These are phyloP conservation scores for Chloroclystis v-ata DNA, from an alignment of 2,888 invertebrate genomes.

Conservation along the genomic window DNA sequence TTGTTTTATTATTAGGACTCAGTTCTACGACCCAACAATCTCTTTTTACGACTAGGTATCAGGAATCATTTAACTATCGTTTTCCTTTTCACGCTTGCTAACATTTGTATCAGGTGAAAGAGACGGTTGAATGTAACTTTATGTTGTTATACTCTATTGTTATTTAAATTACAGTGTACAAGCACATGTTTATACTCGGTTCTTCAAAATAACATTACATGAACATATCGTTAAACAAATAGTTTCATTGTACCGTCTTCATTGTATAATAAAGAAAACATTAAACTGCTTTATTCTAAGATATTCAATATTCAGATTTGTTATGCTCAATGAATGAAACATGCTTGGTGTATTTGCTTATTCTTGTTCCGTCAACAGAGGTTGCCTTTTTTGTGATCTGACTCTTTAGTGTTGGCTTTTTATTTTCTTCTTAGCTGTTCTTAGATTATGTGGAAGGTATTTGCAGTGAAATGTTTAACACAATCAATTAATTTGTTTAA, in stretches of 20 bases:
- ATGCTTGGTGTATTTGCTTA: constrained; percentile 17
- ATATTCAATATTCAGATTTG: constrained; percentile 6
- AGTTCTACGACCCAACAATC: constrained; percentile 35
- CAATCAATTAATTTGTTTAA: too few relatives aligned
- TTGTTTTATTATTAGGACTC: constrained; percentile 45
- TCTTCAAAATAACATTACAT: constrained; percentile 7
- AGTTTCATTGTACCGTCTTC: constrained; percentile 10
- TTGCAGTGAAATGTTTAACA: too few relatives aligned
- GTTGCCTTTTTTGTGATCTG: too few relatives aligned
- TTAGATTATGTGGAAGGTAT: too few relatives aligned
- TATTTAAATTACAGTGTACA: constrained; percentile 11
- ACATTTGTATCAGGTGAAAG: neutral
- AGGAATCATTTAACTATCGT: neutral
- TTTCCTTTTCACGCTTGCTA: neutral
- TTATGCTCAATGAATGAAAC: constrained; percentile 20
- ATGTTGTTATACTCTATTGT: constrained; percentile 6
- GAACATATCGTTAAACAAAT: constrained; percentile 5
- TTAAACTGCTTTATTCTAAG: constrained; percentile 11
- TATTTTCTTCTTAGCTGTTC: too few relatives aligned
- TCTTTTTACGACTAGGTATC: constrained; percentile 25
- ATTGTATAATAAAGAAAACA: constrained; percentile 16
- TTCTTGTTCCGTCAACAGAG: constrained; percentile 11
- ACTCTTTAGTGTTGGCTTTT: too few relatives aligned
- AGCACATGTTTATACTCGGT: constrained; percentile 5
- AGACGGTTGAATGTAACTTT: neutral